Evolutionary conservation across 2,797 vertebrate genomes (phyloP), one percentile per base, ranked within the genome.

Genomic region (Notolepis coatsorum): DNA sequence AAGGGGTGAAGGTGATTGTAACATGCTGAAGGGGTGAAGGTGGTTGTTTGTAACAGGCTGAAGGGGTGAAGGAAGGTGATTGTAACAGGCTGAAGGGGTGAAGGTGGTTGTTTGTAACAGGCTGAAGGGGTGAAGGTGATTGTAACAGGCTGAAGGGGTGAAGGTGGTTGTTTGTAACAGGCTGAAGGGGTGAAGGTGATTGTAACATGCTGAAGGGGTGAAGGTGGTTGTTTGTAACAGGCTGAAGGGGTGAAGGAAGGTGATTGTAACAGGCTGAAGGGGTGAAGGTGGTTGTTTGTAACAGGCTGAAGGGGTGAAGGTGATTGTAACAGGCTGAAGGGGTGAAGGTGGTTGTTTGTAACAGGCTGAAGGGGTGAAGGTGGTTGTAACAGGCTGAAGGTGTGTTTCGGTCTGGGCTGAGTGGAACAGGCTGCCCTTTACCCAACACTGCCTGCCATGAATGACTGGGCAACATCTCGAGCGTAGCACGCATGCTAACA

Each of bases 341-440:
- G 15, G n/a, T 38, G 21, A 64, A 70, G 21, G 31, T 1, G 35
- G 31, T 58, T 54, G 51, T 58, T 73, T 31, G n/a, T n/a, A n/a
- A n/a, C n/a, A n/a, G n/a, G n/a, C n/a, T n/a, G n/a, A n/a, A n/a
- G n/a, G n/a, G n/a, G n/a, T n/a, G n/a, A n/a, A n/a, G n/a, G n/a
- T n/a, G n/a, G n/a, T n/a, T 3, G 7, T 7, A 49, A 65, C 58
- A n/a, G 30, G 57, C 58, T 48, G 43, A 65, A 49, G 42, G 63
- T 49, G 41, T 64, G 48, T 60, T 65, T 38, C 37, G 7, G 23
- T 25, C 42, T 38, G 42, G 18, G 53, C 23, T 52, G 47, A 43
- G 10, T 59, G 25, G 57, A 24, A 35, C 46, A 55, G 50, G 55
- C 53, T 50, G 58, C 23, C 61, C 69, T 72, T 75, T 68, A 61